Base-by-base conservation (phyloP, 2,113 vertebrate genomes). In the Gobiocypris rarus region DNA sequence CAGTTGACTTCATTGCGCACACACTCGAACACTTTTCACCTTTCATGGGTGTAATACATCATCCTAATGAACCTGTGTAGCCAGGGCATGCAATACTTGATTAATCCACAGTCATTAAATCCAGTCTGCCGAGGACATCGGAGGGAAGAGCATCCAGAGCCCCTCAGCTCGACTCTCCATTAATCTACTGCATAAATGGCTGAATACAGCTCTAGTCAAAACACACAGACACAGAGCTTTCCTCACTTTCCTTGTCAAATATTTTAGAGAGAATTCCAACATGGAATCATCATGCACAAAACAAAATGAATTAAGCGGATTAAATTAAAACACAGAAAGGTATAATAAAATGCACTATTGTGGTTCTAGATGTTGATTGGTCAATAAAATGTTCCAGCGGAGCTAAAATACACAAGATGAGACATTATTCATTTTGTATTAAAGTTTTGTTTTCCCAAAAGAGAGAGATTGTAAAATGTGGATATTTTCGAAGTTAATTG, bases 41-140 rank as follows among this genome's bases (percentile, higher is more conserved):
- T 80, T 65, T 17, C 78, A 22, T 50, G 84, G 75, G 85, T 75
- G 82, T 81, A 88, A 91, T 91, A 78, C 84, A 92, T 93, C 90
- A 91, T 89, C 84, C 70, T 90, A 93, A 93, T 93, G 89, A 90
- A 93, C 89, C 84, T 84, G 11, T 43, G 71, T 59, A 70, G 85
- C 87, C 65, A 85, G 52, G 38, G 61, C 70, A 24, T 63, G 87
- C 75, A 84, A 56, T 84, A 83, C 82, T 83, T 90, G 89, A 93
- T 93, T 93, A 90, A 92, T 89, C 86, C 82, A 74, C 84, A 50
- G 85, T 92, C 87, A 89, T 92, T 91, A 91, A 84, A 58, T 70
- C 73, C 28, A 75, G 69, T 69, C 88, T 81, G 81, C 80, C 43
- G 28, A 81, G 58, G 31, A 13, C 4, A 48, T 31, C 48, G 56